phyloP scores from a whole-genome alignment of 2,888 invertebrate species.

The Macrophya annulata region DNA sequence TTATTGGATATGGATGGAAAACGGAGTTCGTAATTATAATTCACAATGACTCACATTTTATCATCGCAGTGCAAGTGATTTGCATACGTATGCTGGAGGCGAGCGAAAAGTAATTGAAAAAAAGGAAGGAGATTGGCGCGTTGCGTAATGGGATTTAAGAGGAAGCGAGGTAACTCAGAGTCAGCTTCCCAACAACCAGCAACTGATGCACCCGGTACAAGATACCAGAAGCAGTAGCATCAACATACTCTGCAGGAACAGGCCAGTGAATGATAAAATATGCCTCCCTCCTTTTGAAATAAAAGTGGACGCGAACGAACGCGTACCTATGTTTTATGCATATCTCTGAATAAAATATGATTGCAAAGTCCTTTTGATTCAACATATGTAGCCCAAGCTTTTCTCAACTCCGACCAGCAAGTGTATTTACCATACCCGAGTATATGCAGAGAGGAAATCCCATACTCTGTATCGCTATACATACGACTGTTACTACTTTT shows the following conservation, averaged over 20 bases:
- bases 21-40: not conserved
- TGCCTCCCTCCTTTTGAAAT: slow-evolving; percentile 65
- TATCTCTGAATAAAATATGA: slow-evolving; percentile 73
- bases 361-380: slow-evolving; percentile 73
- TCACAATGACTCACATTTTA: slow-evolving; percentile 19
- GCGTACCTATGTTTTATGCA: slow-evolving; percentile 71
- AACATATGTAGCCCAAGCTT: slow-evolving; percentile 66
- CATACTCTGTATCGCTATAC: not conserved
- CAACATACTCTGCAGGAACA: slow-evolving; percentile 42
- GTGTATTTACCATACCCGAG: slow-evolving; percentile 48
- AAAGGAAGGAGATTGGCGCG: slow-evolving; percentile 18
- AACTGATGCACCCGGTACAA: slow-evolving; percentile 42
- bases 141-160: slow-evolving; percentile 53
- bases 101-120: slow-evolving; percentile 50
- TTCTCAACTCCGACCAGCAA: slow-evolving; percentile 57
- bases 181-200: slow-evolving; percentile 45
- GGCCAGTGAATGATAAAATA: slow-evolving; percentile 61
- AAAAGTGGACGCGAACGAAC: slow-evolving; percentile 67
- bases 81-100: slow-evolving; percentile 46
- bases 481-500: slow-evolving; percentile 12
- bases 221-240: slow-evolving; percentile 42
- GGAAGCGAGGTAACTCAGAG: slow-evolving; percentile 50
- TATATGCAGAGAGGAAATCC: not conserved
- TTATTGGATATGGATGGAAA: not conserved
- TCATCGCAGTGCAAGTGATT: slow-evolving; percentile 38